Evolutionary conservation across 2,797 vertebrate genomes (phyloP).

Genomic region (Toxotes lorentzi): DNA sequence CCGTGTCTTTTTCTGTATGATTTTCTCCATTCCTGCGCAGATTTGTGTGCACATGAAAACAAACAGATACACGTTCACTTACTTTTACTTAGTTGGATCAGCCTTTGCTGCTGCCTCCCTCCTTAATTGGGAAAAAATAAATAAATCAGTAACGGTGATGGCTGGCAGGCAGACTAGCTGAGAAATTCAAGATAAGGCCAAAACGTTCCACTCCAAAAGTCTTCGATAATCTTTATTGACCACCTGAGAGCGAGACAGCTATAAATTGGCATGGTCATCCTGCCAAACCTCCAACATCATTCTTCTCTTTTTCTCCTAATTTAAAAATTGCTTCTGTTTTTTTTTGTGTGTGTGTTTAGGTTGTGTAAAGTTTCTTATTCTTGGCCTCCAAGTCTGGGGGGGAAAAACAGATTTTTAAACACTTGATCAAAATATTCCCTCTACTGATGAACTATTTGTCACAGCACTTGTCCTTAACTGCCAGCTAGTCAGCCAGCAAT

Average conservation of each 20-base stretch:
- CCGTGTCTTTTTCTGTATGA: constrained; percentile 19
- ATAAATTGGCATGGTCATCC: constrained; percentile 23
- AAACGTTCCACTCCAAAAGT: constrained; percentile 54
- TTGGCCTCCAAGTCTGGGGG: constrained; percentile 16
- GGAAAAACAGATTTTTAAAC: constrained; percentile 35
- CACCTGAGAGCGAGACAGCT: constrained; percentile 40
- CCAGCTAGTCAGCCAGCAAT: constrained; percentile 17
- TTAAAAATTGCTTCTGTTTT: not conserved
- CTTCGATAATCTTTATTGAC: constrained; percentile 59
- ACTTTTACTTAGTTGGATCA: constrained; percentile 33
- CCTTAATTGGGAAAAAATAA: constrained; percentile 32
- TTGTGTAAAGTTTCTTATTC: constrained; percentile 22
- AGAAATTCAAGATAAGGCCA: constrained; percentile 49
- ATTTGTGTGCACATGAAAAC: constrained; percentile 30
- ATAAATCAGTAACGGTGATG: constrained; percentile 54
- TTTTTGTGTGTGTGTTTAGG: no score
- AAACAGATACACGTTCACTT: constrained; percentile 37
- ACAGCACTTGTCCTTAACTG: constrained; percentile 2
- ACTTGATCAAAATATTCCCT: constrained; percentile 47
- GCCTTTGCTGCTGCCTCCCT: constrained; percentile 28
- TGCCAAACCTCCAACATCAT: constrained; percentile 19
- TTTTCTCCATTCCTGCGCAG: not conserved
- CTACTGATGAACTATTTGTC: constrained; percentile 34
- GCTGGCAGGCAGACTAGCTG: constrained; percentile 31
- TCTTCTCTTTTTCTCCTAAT: constrained; percentile 5